These are phyloP conservation scores for Amphimedon queenslandica DNA, from an alignment of 37 sponge, comb jelly and placozoan genomes.

Conservation along the genomic window DNA sequence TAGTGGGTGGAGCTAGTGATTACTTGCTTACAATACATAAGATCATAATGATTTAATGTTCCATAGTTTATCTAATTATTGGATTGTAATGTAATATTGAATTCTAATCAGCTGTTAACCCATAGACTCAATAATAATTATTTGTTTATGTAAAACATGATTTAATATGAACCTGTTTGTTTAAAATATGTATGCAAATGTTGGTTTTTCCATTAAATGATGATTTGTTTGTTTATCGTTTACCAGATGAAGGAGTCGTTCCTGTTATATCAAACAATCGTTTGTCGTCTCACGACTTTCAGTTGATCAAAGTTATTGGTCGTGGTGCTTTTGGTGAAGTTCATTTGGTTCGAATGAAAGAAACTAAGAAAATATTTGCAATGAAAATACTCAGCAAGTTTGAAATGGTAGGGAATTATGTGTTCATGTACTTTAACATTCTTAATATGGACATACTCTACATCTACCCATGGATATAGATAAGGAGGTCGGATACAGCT, in stretches of 20 bases:
- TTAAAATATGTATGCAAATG: too few relatives aligned
- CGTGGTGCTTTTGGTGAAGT: slow-evolving; percentile 99
- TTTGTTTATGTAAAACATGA: too few relatives aligned
- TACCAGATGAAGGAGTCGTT: slow-evolving; percentile 75
- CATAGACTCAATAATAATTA: too few relatives aligned
- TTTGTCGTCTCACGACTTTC: slow-evolving; percentile 69
- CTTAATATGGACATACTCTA: neutral
- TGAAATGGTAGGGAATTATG: slow-evolving; percentile 80
- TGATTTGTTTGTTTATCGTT: too few relatives aligned
- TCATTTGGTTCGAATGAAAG: slow-evolving; percentile 88
- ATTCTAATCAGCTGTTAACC: too few relatives aligned
- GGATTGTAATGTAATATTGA: too few relatives aligned
- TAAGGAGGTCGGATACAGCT: slow-evolving; percentile 95
- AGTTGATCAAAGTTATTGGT: slow-evolving; percentile 83
- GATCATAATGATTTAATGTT: too few relatives aligned
- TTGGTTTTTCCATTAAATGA: too few relatives aligned
- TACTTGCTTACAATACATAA: too few relatives aligned
- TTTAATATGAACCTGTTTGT: too few relatives aligned
- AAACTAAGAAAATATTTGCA: slow-evolving; percentile 82
- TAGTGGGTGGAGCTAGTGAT: neutral
- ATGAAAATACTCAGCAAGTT: slow-evolving; percentile 96
- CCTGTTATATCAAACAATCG: slow-evolving; percentile 31
- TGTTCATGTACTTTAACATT: neutral
- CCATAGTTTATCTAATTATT: too few relatives aligned
- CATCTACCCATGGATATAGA: slow-evolving; percentile 20